Evolutionary conservation across 2,797 vertebrate genomes (phyloP).

Genomic region (Odontamblyopus lacepedii): DNA sequence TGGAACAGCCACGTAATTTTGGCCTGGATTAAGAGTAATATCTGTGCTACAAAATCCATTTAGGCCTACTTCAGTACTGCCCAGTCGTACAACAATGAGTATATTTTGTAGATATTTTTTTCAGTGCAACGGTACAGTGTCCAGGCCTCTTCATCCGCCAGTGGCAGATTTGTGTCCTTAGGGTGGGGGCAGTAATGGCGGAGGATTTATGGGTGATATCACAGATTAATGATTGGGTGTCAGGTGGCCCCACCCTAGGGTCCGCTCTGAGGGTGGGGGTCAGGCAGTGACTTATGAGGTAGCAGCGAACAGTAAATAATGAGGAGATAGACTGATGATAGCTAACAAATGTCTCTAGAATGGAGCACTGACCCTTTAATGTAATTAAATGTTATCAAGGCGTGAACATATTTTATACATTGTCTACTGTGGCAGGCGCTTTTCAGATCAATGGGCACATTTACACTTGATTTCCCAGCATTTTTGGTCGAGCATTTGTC

Average conservation of each 20-base stretch:
- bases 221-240: conserved; percentile 74
- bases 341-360: not conserved
- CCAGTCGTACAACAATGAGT: no score
- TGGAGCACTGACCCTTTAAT: not conserved
- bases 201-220: conserved; percentile 73
- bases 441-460: no score
- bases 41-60: no score
- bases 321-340: not conserved
- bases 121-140: not conserved
- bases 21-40: no score
- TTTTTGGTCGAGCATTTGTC: no score
- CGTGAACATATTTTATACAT: no score
- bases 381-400: not conserved
- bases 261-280: conserved; percentile 21
- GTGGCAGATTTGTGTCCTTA: conserved; percentile 44
- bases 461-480: no score
- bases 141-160: not conserved
- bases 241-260: conserved; percentile 63
- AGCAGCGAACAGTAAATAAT: not conserved
- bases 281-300: not conserved
- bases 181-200: conserved; percentile 66
- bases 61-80: no score
- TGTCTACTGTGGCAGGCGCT: no score
- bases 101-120: no score
- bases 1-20: no score